phyloP scores from a whole-genome alignment of 2,797 vertebrate species.

The Cuniculus paca region DNA sequence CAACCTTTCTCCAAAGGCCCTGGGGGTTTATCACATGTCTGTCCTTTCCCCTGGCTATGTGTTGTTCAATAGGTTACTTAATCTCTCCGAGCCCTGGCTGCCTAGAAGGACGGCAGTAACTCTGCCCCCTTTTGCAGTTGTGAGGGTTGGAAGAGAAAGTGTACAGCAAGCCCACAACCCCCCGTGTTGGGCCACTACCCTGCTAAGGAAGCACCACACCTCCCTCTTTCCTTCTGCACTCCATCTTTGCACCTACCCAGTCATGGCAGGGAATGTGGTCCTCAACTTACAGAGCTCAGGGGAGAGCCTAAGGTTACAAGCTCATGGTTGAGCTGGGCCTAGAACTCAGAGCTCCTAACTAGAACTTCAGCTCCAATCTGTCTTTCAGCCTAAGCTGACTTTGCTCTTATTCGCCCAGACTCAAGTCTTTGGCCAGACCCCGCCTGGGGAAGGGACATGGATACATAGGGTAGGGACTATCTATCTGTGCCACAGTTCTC shows the following conservation, averaged over 20 bases:
- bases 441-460: background rate
- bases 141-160: background rate
- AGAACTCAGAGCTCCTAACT: background rate
- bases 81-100: background rate
- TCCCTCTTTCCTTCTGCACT: background rate
- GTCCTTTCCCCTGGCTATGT: background rate
- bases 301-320: background rate
- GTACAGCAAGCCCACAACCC: background rate
- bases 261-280: background rate
- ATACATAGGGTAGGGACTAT: background rate
- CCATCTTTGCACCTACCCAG: background rate
- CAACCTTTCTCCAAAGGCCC: background rate
- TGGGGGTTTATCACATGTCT: background rate
- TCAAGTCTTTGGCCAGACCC: background rate
- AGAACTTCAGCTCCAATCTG: too few species aligned
- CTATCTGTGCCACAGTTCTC: background rate
- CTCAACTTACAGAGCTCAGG: background rate
- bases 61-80: background rate
- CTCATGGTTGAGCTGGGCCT: background rate
- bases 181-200: background rate
- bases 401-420: background rate
- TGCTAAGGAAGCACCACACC: accelerated
- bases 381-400: background rate
- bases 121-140: background rate
- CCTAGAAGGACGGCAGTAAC: background rate